Evolutionary conservation across 2,113 vertebrate species (phyloP), one percentile per base, ranked within the genome.

Genomic region (Rhineura floridana): DNA sequence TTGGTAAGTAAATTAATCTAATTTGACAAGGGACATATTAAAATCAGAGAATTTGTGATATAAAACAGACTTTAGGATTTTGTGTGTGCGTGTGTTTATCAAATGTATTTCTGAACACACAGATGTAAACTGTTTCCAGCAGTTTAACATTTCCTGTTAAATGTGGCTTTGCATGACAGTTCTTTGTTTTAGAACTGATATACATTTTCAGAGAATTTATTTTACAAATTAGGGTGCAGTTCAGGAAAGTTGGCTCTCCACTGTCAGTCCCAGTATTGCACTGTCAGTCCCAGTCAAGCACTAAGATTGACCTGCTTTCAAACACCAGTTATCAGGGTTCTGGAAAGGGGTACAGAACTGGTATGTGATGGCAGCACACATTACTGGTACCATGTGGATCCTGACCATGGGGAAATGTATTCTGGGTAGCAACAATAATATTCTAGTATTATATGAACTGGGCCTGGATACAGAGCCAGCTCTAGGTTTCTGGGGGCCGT

Each of bases 1-100:
- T 94, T 93, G 79, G 84, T 95, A 94, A 95, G 94, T 94, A 96
- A 96, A 96, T 95, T 93, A 69, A 95, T 94, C 88, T 95, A 95
- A 96, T 96, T 94, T 96, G 94, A 91, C 95, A 96, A 94, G 70
- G 87, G 33, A 94, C 42, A 86, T 94, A 94, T 92, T 94, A 96
- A 96, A 95, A 95, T 96, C 88, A 95, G 95, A 96, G 90, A 92
- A 94, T 94, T 91, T 95, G 70, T 94, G 90, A 93, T 84, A 92
- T 89, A 94, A 95, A 95, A 94, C 91, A 94, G 88, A 96, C 72
- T 42, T 52, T 6, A 94, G 89, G 67, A 94, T 91, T 94, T 91
- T 93, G 42, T 95, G 93, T 92, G 93, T 79, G 95, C 95, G 93
- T 93, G 84, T 90, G 87, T 94, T 91, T 94, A 83, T 83, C 90